Conservation (phyloP, 2,888 invertebrate genomes). For the Brachynemurus nebulosus region DNA sequence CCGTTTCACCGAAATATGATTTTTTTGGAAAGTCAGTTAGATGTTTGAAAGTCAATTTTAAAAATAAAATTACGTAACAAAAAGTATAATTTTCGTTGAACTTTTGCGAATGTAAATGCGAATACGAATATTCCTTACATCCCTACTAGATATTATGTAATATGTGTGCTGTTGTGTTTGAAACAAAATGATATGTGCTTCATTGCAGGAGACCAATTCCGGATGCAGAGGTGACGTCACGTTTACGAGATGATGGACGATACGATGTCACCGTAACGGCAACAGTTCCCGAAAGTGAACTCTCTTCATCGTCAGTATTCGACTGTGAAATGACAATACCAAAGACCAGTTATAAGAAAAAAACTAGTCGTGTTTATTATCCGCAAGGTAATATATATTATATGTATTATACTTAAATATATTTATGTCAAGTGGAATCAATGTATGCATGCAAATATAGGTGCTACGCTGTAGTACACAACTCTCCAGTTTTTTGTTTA, state of each 20-base stretch:
- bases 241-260: slow-evolving; percentile 5
- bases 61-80: too few relatives aligned
- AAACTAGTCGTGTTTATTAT: slow-evolving; percentile 3
- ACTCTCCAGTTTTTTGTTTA: too few relatives aligned
- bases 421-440: too few relatives aligned
- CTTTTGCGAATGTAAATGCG: too few relatives aligned
- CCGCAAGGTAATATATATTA: slow-evolving; percentile 5
- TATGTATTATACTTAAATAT: too few relatives aligned
- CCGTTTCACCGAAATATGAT: too few relatives aligned
- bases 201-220: slow-evolving; percentile 3
- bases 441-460: too few relatives aligned
- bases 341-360: slow-evolving; percentile 1
- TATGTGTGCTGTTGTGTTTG: neutral
- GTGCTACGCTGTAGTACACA: too few relatives aligned
- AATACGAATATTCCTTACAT: too few relatives aligned
- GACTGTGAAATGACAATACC: slow-evolving; percentile 7
- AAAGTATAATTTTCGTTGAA: too few relatives aligned
- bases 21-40: too few relatives aligned
- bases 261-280: slow-evolving; percentile 4
- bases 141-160: neutral
- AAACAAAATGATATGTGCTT: slow-evolving; percentile 1
- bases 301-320: neutral
- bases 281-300: slow-evolving; percentile 1
- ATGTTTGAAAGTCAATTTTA: too few relatives aligned
- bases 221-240: slow-evolving; percentile 6